Evolutionary conservation across 2,113 vertebrate genomes (phyloP).

Genomic region (Engystomops pustulosus): DNA sequence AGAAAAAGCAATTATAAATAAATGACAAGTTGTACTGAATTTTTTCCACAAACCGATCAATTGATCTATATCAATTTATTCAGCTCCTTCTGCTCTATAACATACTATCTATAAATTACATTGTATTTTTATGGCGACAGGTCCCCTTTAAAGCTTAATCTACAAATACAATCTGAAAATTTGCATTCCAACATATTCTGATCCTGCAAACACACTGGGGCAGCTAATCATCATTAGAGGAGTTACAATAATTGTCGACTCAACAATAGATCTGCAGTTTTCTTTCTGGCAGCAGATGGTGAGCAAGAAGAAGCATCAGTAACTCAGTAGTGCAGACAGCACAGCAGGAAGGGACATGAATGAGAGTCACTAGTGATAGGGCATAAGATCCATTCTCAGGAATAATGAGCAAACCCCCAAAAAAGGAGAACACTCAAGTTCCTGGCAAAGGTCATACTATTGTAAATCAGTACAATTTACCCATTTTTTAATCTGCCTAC

Average conservation of each 20-base stretch:
- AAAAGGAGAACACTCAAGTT: background rate
- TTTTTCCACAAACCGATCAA: too few relatives aligned
- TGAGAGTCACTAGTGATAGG: background rate
- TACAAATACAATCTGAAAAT: background rate
- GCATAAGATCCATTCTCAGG: background rate
- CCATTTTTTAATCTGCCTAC: background rate
- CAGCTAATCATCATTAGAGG: slow-evolving; percentile 5
- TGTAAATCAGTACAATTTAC: background rate
- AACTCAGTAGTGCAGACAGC: slow-evolving; percentile 10
- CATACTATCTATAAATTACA: too few relatives aligned
- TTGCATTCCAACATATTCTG: too few relatives aligned
- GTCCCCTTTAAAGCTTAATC: background rate
- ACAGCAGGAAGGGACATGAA: slow-evolving; percentile 18
- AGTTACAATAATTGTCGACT: slow-evolving; percentile 8
- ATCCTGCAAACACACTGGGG: background rate
- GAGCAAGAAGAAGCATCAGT: background rate
- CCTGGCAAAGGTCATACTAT: background rate
- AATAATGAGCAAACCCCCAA: background rate
- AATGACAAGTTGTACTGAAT: too few relatives aligned
- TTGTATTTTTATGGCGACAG: too few relatives aligned
- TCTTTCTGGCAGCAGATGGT: slow-evolving; percentile 18
- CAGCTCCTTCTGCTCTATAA: too few relatives aligned
- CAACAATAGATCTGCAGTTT: slow-evolving; percentile 26
- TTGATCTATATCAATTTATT: too few relatives aligned
- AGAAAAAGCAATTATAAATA: too few relatives aligned